A percentile compares a stretch with the other conserved stretches of the same genome.
Conservation (phyloP, 2,797 vertebrate species). For the Loris lydekkerianus region DNA sequence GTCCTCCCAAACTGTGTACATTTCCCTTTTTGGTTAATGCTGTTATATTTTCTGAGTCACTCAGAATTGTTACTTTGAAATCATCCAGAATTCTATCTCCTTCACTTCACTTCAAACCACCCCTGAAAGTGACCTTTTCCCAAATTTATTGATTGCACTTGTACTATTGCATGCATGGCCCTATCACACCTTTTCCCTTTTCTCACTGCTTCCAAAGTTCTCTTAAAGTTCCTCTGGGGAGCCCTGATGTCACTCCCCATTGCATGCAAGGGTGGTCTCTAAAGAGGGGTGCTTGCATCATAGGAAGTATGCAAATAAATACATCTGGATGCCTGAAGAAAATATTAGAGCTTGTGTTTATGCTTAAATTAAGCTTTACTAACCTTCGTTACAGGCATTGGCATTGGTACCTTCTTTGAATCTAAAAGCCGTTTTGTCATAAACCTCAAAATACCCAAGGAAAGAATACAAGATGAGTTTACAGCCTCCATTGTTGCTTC, state of each 20-base stretch:
- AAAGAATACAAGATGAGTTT: neutral
- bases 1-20: neutral
- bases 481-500: neutral
- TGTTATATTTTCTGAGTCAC: neutral
- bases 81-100: neutral
- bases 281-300: neutral
- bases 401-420: neutral
- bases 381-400: neutral
- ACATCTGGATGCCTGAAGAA: neutral
- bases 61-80: neutral
- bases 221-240: neutral
- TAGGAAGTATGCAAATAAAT: neutral
- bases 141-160: neutral
- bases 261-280: neutral
- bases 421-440: neutral
- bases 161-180: neutral
- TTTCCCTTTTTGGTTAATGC: conserved; percentile 18
- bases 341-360: neutral
- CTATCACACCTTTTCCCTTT: neutral
- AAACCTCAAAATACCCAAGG: neutral
- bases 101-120: neutral
- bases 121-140: neutral
- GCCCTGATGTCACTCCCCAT: neutral
- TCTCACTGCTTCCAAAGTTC: neutral
- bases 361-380: neutral